These are phyloP conservation scores for Trissolcus japonicus DNA, from an alignment of 2,888 invertebrate genomes.

Conservation along the genomic window DNA sequence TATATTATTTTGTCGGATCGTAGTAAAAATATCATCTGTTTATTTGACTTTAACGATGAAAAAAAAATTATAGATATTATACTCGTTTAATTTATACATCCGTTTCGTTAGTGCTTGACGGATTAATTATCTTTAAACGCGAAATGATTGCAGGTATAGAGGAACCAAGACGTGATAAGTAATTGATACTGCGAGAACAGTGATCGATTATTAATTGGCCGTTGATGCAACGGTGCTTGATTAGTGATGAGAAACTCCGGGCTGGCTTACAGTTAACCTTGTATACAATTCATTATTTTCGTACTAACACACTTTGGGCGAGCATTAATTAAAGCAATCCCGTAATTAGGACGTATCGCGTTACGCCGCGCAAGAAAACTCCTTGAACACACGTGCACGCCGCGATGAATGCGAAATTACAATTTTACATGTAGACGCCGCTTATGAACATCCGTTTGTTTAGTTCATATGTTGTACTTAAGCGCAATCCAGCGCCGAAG, in stretches of 20 bases:
- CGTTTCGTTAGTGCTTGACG: no score
- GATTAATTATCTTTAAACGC: no score
- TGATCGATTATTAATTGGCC: constrained; percentile 47
- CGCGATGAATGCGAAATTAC: constrained; percentile 18
- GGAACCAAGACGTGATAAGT: constrained; percentile 25
- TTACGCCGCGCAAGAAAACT: constrained; percentile 33
- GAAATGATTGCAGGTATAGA: neutral
- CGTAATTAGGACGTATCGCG: constrained; percentile 50
- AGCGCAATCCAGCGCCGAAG: no score
- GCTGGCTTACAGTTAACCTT: constrained; percentile 41
- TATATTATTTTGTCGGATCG: no score
- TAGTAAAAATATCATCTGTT: no score
- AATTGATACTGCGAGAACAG: constrained; percentile 33
- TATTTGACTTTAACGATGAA: no score
- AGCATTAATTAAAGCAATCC: constrained; percentile 47
- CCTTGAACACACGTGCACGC: constrained; percentile 20
- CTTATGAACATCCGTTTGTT: no score
- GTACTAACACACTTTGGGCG: constrained; percentile 45
- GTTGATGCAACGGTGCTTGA: constrained; percentile 35
- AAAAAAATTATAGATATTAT: no score
- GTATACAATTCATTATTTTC: constrained; percentile 50
- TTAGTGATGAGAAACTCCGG: constrained; percentile 32
- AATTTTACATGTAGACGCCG: constrained; percentile 13
- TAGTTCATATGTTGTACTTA: no score
- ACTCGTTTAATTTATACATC: no score